A percentile compares a stretch with the other conserved stretches of the same genome.
Conservation (phyloP, 2,113 vertebrate species). For the Myodes glareolus region DNA sequence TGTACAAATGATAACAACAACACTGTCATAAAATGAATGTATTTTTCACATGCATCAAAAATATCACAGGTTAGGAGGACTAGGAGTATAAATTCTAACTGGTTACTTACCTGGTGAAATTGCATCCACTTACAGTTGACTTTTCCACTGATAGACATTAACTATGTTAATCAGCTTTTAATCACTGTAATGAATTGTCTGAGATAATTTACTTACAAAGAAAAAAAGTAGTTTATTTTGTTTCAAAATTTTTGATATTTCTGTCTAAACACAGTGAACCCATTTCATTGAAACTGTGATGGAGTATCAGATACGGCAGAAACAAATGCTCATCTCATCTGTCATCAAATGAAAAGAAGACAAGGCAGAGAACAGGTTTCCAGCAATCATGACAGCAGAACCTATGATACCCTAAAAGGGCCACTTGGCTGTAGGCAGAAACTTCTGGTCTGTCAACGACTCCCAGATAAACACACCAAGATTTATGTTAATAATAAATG, state of each 20-base stretch:
- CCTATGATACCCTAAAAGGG: neutral
- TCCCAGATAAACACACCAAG: too few species aligned
- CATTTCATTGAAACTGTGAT: neutral
- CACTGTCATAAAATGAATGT: neutral
- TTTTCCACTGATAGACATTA: neutral
- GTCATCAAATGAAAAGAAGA: neutral
- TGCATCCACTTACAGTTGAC: neutral
- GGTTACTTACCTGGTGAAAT: neutral
- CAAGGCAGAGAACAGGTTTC: neutral
- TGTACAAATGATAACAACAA: neutral
- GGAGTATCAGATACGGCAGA: accelerated
- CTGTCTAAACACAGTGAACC: neutral
- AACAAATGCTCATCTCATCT: too few species aligned
- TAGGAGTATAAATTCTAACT: neutral
- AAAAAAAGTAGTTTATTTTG: neutral
- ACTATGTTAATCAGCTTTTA: neutral
- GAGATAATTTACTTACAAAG: neutral
- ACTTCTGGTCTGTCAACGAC: too few species aligned
- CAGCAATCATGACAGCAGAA: neutral
- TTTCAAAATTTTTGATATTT: neutral
- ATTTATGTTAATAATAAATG: too few species aligned
- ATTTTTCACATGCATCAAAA: neutral
- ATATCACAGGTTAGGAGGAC: neutral
- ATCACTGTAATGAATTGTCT: neutral
- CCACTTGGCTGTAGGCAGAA: too few species aligned